Percentiles rank a stretch among this genome's conserved stretches.
phyloP scores from a whole-genome alignment of 2,797 vertebrate species.

The Okamejei kenojei region DNA sequence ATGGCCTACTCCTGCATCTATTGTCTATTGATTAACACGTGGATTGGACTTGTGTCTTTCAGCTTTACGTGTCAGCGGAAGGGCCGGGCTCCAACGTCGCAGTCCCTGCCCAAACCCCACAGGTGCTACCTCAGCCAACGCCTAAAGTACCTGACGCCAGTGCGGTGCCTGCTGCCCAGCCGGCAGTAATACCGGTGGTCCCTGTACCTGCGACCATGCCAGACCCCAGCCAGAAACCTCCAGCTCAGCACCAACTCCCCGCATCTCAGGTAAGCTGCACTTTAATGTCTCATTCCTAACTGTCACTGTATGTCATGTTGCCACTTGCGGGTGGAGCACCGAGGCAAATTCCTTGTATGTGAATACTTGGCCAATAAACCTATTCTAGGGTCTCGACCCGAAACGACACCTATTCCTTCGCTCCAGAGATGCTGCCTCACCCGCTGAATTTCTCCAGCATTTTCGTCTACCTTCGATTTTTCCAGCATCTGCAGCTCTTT shows the following conservation, averaged over 20 bases:
- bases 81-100: conserved; percentile 67
- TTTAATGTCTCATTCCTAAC: neutral
- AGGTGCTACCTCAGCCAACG: conserved; percentile 80
- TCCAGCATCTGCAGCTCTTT: too few relatives aligned
- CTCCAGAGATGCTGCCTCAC: too few relatives aligned
- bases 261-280: conserved; percentile 31
- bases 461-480: too few relatives aligned
- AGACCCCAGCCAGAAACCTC: conserved; percentile 46
- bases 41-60: neutral
- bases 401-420: too few relatives aligned
- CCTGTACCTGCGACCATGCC: conserved; percentile 45
- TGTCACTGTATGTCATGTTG: too few relatives aligned
- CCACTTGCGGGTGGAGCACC: too few relatives aligned
- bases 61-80: conserved; percentile 78
- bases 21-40: neutral
- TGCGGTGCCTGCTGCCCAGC: conserved; percentile 59
- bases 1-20: too few relatives aligned
- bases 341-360: too few relatives aligned
- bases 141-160: conserved; percentile 63
- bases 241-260: conserved; percentile 31
- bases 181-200: conserved; percentile 41
- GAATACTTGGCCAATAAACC: too few relatives aligned
- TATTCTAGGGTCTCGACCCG: too few relatives aligned
- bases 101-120: conserved; percentile 62
- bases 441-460: too few relatives aligned